A percentile compares a stretch with the other conserved stretches of the same genome.
Conservation (phyloP, 1,140 invertebrate genomes). For the Heliconius eleuchia region DNA sequence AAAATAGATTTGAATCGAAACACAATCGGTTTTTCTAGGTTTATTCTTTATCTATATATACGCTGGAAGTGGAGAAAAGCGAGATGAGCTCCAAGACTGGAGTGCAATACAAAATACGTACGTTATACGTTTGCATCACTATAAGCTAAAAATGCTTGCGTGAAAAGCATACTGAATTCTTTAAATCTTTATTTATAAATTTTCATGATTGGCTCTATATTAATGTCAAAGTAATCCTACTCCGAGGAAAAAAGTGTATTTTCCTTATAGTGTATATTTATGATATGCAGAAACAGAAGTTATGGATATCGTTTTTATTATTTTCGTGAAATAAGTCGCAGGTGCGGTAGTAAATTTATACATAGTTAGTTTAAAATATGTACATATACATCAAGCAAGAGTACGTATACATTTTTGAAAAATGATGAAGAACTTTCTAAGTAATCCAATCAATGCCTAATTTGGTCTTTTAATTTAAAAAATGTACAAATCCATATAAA, state of each 20-base stretch:
- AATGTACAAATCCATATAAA: too few species aligned
- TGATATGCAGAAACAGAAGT: neutral
- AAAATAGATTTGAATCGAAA: constrained; percentile 41
- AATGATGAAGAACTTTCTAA: too few species aligned
- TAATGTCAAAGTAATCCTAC: neutral
- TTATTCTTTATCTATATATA: constrained; percentile 19
- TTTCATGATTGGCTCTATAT: neutral
- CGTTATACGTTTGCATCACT: neutral
- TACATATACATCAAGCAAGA: neutral
- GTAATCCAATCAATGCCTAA: too few species aligned
- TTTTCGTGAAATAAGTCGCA: neutral
- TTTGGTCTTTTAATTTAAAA: too few species aligned
- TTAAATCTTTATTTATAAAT: neutral
- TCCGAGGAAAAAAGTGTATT: neutral
- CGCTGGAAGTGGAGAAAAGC: constrained; percentile 19
- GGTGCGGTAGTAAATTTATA: neutral
- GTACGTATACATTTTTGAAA: too few species aligned
- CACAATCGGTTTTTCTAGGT: constrained; percentile 34
- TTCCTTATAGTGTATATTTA: neutral
- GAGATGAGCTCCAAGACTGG: constrained; percentile 4
- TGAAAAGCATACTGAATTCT: neutral
- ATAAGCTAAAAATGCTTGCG: neutral
- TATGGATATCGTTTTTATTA: constrained; percentile 6
- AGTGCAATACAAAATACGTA: neutral
- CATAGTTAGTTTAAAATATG: neutral